Conservation (phyloP, 2,888 invertebrate genomes). For the Corbicula japonica region DNA sequence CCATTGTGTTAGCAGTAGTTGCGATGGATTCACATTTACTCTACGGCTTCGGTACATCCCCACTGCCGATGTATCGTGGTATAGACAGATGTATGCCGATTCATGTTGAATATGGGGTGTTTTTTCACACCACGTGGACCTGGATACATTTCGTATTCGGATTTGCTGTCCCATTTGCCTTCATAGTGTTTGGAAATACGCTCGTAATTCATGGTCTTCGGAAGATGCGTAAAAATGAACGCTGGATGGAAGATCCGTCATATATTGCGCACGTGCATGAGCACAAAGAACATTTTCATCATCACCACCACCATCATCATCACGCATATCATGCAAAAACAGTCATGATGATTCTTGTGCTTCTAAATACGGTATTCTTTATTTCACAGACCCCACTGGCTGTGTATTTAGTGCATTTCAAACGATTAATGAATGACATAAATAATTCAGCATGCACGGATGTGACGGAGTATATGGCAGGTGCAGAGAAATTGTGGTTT, state of each 20-base stretch:
- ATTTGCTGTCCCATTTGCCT: background rate
- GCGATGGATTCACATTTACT: background rate
- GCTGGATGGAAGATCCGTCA: background rate
- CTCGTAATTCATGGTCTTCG: background rate
- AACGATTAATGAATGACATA: background rate
- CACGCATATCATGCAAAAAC: conserved; percentile 1
- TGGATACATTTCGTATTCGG: background rate
- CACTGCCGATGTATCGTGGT: background rate
- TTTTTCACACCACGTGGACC: conserved; percentile 1
- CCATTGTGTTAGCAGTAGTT: background rate
- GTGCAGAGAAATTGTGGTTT: background rate
- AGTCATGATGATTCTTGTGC: background rate
- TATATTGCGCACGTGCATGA: background rate
- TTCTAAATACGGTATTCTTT: conserved; percentile 2
- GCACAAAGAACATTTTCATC: no score
- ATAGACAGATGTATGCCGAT: conserved; percentile 3
- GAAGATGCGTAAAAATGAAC: background rate
- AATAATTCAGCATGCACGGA: conserved; percentile 3
- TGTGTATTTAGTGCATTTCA: background rate
- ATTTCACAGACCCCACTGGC: conserved; percentile 5
- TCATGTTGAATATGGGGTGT: background rate
- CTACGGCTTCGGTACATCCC: conserved; percentile 1
- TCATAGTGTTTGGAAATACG: background rate
- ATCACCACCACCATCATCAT: background rate
- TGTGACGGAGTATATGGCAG: background rate